A percentile compares a stretch with the other conserved stretches of the same genome.
phyloP scores from a whole-genome alignment of 1,140 invertebrate species.

The Magallana angulata region DNA sequence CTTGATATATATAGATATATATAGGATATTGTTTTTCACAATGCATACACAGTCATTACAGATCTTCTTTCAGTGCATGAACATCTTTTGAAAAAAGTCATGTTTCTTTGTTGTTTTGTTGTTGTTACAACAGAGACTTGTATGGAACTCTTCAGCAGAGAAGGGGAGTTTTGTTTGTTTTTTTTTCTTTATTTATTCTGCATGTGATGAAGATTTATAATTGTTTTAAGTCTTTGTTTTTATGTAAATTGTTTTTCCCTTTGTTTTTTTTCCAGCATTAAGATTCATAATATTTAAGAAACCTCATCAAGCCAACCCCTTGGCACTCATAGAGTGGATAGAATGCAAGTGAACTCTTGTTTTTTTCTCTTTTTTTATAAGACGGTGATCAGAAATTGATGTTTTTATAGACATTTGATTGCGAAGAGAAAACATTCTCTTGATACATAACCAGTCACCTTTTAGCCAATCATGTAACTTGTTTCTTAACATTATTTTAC shows the following conservation, averaged over 20 bases:
- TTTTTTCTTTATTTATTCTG: conserved; percentile 37
- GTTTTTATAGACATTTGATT: background rate
- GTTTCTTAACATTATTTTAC: conserved; percentile 28
- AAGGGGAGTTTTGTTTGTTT: conserved; percentile 23
- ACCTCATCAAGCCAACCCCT: conserved; percentile 28
- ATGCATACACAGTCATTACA: conserved; percentile 21
- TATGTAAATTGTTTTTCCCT: conserved; percentile 19
- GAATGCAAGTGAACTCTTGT: conserved; percentile 28
- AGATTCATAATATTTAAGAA: conserved; percentile 27
- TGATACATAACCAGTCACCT: background rate
- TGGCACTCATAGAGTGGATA: conserved; percentile 24
- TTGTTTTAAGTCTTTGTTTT: conserved; percentile 30
- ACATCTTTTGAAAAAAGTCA: conserved; percentile 19
- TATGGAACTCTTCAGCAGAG: background rate
- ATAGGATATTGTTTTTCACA: conserved; percentile 33
- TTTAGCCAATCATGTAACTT: conserved; percentile 25
- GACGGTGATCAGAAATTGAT: conserved; percentile 7
- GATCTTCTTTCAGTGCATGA: conserved; percentile 26
- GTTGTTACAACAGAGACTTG: conserved; percentile 37
- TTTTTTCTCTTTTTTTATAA: background rate
- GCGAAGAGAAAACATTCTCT: background rate
- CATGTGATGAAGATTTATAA: conserved; percentile 27
- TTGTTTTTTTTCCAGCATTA: conserved; percentile 40
- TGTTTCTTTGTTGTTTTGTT: conserved; percentile 24
- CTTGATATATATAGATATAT: conserved; percentile 18